phyloP scores from a whole-genome alignment of 2,888 invertebrate genomes.

The Campaea margaritaria region DNA sequence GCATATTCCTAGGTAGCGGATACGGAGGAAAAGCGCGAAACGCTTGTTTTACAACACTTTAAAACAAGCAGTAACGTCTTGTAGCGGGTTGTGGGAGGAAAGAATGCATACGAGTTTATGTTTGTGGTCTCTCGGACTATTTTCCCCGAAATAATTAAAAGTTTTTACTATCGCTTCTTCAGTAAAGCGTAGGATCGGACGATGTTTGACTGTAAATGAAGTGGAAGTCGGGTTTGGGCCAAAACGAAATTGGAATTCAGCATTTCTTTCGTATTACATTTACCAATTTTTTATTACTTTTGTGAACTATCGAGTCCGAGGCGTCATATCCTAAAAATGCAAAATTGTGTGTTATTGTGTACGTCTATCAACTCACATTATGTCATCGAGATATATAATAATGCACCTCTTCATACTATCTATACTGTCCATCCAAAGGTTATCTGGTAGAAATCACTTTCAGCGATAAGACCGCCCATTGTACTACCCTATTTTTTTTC shows the following conservation, averaged over 20 bases:
- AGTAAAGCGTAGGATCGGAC: slow-evolving; percentile 65
- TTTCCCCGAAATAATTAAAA: slow-evolving; percentile 80
- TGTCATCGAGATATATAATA: too few species aligned
- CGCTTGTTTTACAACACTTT: slow-evolving; percentile 83
- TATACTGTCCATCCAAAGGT: too few species aligned
- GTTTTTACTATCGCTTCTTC: slow-evolving; percentile 75
- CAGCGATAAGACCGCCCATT: too few species aligned
- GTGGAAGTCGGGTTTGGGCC: slow-evolving; percentile 38
- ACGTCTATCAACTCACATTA: too few species aligned
- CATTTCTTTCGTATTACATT: too few species aligned
- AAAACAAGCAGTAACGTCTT: slow-evolving; percentile 78
- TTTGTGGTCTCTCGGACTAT: slow-evolving; percentile 70
- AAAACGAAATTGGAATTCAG: neutral
- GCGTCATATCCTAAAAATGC: too few species aligned
- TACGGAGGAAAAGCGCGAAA: slow-evolving; percentile 55
- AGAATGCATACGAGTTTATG: slow-evolving; percentile 77
- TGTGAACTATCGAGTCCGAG: too few species aligned
- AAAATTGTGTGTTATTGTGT: too few species aligned
- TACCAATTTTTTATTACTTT: too few species aligned
- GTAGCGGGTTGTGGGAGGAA: slow-evolving; percentile 66
- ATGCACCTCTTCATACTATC: too few species aligned
- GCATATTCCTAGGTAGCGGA: slow-evolving; percentile 53
- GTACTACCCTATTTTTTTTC: too few species aligned
- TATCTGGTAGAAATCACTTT: too few species aligned
- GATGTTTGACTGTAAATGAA: slow-evolving; percentile 56